Base-by-base conservation (phyloP, 2,113 vertebrate genomes). In the Nematolebias whitei region DNA sequence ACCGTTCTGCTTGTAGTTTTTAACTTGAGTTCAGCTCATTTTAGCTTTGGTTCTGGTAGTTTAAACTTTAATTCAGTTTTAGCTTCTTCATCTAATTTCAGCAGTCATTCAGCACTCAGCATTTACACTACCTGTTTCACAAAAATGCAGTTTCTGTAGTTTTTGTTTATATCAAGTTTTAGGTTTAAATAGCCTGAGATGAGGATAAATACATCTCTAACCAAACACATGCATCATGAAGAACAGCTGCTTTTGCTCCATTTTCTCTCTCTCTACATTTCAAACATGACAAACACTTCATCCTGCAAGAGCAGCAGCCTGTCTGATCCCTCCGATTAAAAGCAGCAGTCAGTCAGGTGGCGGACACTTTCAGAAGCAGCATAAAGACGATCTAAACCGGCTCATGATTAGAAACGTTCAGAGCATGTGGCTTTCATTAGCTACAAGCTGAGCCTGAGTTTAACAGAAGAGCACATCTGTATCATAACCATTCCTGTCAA, bases 401-500 rank as follows among this genome's bases (percentile, higher is more conserved):
- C 51, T 71, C 61, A 14, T 78, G 77, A 86, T 82, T 85, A 76
- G 76, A 87, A 87, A 88, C 51, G 64, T 49, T 83, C 64, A 19
- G 53, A 54, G 47, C 90, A 90, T 91, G 86, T 89, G 90, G 86
- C 67, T 88, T 86, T 79, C 63, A 83, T 91, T 88, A 80, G 57
- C 78, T 59, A 50, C 63, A 87, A 78, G 70, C 82, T 83, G 63
- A 79, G 39, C 51, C 85, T 60, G 71, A 76, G 68, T 53, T 45
- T 55, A 69, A 61, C 66, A 49, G 78, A 69, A 74, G 68, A 53
- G 0, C 54, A 55, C 54, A 60, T 75, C 49, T 48, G 39, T 12
- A 1, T 80, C 71, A 66, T 63, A 49, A 73, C 65, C 40, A 20
- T 0, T 60, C 69, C 15, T 55, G 83, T 87, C 88, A 90, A 88